Evolutionary conservation across 92 coral and sea anemone genomes (phyloP).

Genomic region (Scolanthus callimorphus): DNA sequence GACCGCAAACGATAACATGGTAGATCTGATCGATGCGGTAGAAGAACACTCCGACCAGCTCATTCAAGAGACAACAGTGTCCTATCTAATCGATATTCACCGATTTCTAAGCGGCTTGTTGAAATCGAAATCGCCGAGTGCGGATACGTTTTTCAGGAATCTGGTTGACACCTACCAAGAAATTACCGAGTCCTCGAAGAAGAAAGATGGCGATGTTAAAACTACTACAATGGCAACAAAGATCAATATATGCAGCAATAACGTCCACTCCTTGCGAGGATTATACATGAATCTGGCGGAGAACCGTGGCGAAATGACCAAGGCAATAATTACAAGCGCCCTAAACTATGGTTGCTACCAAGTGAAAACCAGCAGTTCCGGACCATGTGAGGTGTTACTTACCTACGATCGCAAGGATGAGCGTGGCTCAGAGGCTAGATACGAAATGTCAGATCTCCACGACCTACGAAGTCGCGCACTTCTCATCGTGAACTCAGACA

Average conservation of each 20-base stretch:
- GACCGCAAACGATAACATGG: slow-evolving; percentile 89
- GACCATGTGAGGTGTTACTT: slow-evolving; percentile 42
- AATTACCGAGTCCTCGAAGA: slow-evolving; percentile 13
- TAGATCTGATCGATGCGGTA: slow-evolving; percentile 87
- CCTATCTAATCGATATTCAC: slow-evolving; percentile 91
- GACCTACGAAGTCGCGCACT: slow-evolving; percentile 96
- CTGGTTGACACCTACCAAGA: slow-evolving; percentile 19
- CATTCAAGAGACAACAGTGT: slow-evolving; percentile 86
- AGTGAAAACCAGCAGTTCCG: slow-evolving; percentile 29
- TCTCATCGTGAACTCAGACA: slow-evolving; percentile 80
- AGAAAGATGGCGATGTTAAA: not conserved
- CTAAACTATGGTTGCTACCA: slow-evolving; percentile 61
- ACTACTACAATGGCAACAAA: slow-evolving; percentile 71
- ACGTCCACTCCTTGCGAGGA: slow-evolving; percentile 80
- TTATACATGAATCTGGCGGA: slow-evolving; percentile 70
- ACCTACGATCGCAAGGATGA: slow-evolving; percentile 59
- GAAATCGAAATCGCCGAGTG: slow-evolving; percentile 18
- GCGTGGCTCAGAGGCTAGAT: slow-evolving; percentile 38
- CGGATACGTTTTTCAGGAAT: slow-evolving; percentile 29
- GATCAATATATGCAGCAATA: slow-evolving; percentile 62
- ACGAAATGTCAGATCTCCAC: slow-evolving; percentile 68
- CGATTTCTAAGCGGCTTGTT: slow-evolving; percentile 70
- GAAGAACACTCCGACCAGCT: slow-evolving; percentile 97
- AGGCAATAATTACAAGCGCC: slow-evolving; percentile 71
- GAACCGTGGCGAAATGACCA: slow-evolving; percentile 90